Base-by-base conservation (phyloP, 2,888 invertebrate genomes). In the Cosmopolites sordidus region DNA sequence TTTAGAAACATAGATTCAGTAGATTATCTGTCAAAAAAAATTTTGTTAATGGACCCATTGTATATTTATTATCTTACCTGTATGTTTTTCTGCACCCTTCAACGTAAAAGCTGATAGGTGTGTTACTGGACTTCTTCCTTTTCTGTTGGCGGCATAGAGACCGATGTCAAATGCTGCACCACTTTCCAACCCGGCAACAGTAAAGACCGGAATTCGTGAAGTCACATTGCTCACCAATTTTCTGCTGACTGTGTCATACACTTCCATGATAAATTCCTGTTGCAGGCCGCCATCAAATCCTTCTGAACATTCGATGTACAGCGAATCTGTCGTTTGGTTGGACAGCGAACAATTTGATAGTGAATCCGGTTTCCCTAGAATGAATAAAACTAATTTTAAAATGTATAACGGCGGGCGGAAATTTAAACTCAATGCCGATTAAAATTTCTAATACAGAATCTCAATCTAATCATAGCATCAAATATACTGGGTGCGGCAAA, bases 281-380 rank as follows among this genome's bases (percentile, higher is more conserved):
- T 80, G 79, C 54, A 88, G 75, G 39, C 88, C 88, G 12, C 88
- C 88, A 70, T 88, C 84, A 73, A 87, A 88, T 52, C 87, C 87
- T 67, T 86, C 85, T 16, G 79, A 73, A 72, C 88, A 89, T 70
- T 86, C 85, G 59, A 87, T 82, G 72, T 82, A 81, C 62, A 89
- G 74, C 22, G 86, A 82, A 61, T 84, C 83, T 51, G 83, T 81
- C 22, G 87, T 87, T 71, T 85, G 84, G 74, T 88, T 89, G 58
- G 82, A 76, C 60, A 87, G 79, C 48, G 84, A 82, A 73, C 88
- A 89, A 73, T 88, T 87, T 58, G 82, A 78, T 56, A 86, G 78
- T 6, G 83, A 75, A 71, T 88, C 87, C 48, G 88, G 88, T 67
- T 85, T 84, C 63, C 87, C 87, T 45, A 39, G 8, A 33, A 33